Conservation (phyloP, 2,113 vertebrate genomes). For the Lepisosteus oculatus region DNA sequence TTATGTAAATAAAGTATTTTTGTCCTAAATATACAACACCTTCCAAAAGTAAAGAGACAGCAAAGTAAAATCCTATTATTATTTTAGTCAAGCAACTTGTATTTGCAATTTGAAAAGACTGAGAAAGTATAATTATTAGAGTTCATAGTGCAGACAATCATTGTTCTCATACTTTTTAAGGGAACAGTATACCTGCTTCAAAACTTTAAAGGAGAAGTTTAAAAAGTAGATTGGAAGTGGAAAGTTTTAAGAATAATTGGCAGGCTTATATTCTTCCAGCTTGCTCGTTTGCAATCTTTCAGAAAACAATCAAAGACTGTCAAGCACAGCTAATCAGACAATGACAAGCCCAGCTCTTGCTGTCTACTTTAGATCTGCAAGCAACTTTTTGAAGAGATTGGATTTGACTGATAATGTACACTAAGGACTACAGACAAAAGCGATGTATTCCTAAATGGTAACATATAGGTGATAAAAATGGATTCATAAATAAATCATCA, state of each 20-base stretch:
- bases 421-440: conserved; percentile 7
- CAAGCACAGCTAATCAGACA: conserved; percentile 13
- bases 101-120: too few relatives aligned
- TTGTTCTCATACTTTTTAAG: too few relatives aligned
- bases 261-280: not conserved
- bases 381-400: conserved; percentile 15
- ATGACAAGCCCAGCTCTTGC: not conserved
- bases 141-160: too few relatives aligned
- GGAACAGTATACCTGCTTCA: too few relatives aligned
- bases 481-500: conserved; percentile 1
- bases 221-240: not conserved
- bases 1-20: too few relatives aligned
- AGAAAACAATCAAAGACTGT: conserved; percentile 15
- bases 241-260: conserved; percentile 21
- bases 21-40: too few relatives aligned
- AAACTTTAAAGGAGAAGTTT: not conserved
- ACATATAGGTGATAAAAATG: conserved; percentile 5
- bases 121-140: too few relatives aligned
- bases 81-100: too few relatives aligned
- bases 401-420: not conserved
- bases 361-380: not conserved
- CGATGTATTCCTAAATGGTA: not conserved
- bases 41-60: too few relatives aligned
- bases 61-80: too few relatives aligned
- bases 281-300: conserved; percentile 12